phyloP scores from a whole-genome alignment of 2,797 vertebrate species.

The Mionectes olivaceus region DNA sequence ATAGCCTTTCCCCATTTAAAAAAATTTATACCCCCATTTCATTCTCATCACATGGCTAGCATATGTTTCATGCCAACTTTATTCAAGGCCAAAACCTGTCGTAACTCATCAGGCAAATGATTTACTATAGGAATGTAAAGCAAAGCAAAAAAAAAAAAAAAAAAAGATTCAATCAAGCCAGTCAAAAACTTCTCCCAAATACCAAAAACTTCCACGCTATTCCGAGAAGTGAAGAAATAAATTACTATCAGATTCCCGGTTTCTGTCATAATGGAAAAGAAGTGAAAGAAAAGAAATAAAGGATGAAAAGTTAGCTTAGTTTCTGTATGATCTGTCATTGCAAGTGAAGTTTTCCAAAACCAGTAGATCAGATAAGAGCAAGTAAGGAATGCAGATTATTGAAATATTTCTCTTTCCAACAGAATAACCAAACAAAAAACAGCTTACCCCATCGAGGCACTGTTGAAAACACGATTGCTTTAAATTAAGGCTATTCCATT shows the following conservation, averaged over 20 bases:
- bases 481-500: background rate
- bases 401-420: background rate
- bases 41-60: constrained; percentile 49
- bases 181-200: background rate
- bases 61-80: constrained; percentile 51
- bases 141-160: background rate
- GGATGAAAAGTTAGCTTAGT: background rate
- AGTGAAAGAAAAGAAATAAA: background rate
- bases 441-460: background rate
- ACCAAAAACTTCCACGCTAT: background rate
- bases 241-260: background rate
- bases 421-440: background rate
- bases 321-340: background rate
- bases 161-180: background rate
- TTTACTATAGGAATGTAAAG: constrained; percentile 13
- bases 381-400: constrained; percentile 1
- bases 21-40: constrained; percentile 47
- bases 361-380: background rate
- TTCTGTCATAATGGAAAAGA: background rate
- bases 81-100: constrained; percentile 40
- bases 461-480: background rate
- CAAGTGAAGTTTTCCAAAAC: constrained; percentile 5
- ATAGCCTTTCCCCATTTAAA: constrained; percentile 28
- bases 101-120: constrained; percentile 43
- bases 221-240: background rate